Percentiles rank a stretch among this genome's conserved stretches.
Conservation (phyloP, 37 sponge, comb jelly and placozoan species). For the Beroe forskalii region DNA sequence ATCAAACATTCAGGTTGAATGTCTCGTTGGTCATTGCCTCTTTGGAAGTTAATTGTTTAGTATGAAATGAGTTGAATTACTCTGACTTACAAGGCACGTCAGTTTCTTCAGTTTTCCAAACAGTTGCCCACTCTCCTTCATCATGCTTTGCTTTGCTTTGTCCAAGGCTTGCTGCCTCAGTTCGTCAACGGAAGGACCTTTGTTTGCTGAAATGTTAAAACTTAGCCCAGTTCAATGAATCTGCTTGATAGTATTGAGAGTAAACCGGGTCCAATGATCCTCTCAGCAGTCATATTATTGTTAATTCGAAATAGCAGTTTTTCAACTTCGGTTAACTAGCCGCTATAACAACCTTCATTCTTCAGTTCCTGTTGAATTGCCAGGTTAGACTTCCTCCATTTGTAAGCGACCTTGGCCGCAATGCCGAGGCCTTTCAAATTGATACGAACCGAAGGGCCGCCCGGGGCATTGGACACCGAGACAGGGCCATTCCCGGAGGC, state of each 20-base stretch:
- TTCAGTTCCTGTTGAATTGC: background rate
- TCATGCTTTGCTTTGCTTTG: slow-evolving; percentile 19
- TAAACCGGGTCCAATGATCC: no score
- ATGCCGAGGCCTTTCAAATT: background rate
- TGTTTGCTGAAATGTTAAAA: slow-evolving; percentile 17
- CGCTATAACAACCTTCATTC: background rate
- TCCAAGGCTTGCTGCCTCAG: slow-evolving; percentile 29
- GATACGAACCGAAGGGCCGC: slow-evolving; percentile 24
- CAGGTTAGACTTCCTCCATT: background rate
- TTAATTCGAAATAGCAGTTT: no score
- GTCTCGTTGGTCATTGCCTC: no score
- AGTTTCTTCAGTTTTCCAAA: slow-evolving; percentile 17
- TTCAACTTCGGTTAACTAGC: no score
- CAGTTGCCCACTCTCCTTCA: slow-evolving; percentile 19
- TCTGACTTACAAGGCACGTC: slow-evolving; percentile 37
- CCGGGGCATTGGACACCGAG: background rate
- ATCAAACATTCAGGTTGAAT: no score
- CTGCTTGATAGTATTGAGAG: no score
- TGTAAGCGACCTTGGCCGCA: slow-evolving; percentile 36
- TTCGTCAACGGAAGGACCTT: slow-evolving; percentile 36
- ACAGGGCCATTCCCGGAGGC: background rate
- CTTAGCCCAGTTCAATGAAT: no score
- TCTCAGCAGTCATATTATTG: no score
- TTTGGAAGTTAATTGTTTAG: no score
- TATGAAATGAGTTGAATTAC: no score